Base-by-base conservation (phyloP, 1,140 invertebrate genomes). In the Cydia fagiglandana region DNA sequence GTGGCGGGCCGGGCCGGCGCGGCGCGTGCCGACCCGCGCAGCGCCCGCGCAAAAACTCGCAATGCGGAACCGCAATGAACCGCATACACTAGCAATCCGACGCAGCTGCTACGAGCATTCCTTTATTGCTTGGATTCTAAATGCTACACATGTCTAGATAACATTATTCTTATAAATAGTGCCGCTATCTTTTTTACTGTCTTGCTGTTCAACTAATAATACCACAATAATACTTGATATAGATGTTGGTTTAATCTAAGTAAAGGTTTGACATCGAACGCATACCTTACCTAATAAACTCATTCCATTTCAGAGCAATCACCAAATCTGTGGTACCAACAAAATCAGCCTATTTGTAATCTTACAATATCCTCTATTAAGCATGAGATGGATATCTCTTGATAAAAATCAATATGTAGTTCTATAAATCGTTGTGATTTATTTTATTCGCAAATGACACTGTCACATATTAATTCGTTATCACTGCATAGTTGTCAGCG, bases 51-150 rank as follows among this genome's bases (percentile, higher is more conserved):
- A 86, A 86, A 87, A 85, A 88, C 80, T 81, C 30, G 75, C 81
- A 81, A 87, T 81, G 84, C 86, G 86, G 82, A 88, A 86, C 81
- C 81, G 77, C 73, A 74, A 74, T 61, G 70, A 76, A 47, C 79
- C 78, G 66, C 77, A 80, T 79, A 82, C 73, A 74, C 77, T 78
- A 77, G 82, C 83, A 83, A 83, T 85, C 82, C 82, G 66, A 82
- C 79, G 75, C 81, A 82, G 83, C 86, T 83, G 80, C 79, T 80
- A 76, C 80, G 83, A 80, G 81, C 83, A 84, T 86, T 80, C 83
- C 82, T 81, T 81, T 84, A 84, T 84, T 82, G 34, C 66, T 30
- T 17, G 30, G 66, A 38, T 38, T 68, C 30, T 68, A 38, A 38
- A 68, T 68, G 64, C 28, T 68, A 15, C 53, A 24, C 10, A 66